Evolutionary conservation across 1,140 invertebrate genomes (phyloP).

Genomic region (Aphelinus certus): DNA sequence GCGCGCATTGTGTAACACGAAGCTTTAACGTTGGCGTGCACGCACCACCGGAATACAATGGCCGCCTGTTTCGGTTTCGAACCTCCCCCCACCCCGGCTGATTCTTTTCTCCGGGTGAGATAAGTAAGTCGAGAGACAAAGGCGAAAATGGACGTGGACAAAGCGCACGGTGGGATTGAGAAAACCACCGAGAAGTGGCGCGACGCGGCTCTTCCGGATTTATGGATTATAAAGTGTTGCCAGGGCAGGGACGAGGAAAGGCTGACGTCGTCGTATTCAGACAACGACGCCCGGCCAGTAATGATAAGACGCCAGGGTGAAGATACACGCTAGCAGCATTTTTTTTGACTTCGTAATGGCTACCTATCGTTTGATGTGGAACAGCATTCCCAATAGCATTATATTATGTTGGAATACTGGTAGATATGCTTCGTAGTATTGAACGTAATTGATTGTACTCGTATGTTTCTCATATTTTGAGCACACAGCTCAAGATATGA

Average conservation of each 20-base stretch:
- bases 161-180: slow-evolving; percentile 46
- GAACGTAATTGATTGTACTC: too few species aligned
- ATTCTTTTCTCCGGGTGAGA: slow-evolving; percentile 20
- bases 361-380: too few species aligned
- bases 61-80: not conserved
- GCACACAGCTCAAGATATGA: too few species aligned
- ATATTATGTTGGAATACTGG: too few species aligned
- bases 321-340: too few species aligned
- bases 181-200: slow-evolving; percentile 41
- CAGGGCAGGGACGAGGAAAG: slow-evolving; percentile 48
- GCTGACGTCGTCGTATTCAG: slow-evolving; percentile 57
- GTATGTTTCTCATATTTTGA: too few species aligned
- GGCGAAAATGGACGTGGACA: slow-evolving; percentile 55
- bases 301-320: too few species aligned
- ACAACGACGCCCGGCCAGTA: slow-evolving; percentile 49
- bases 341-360: too few species aligned
- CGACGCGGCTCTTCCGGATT: slow-evolving; percentile 59
- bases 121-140: slow-evolving; percentile 55
- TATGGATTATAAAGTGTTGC: slow-evolving; percentile 59
- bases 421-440: too few species aligned
- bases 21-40: slow-evolving; percentile 1
- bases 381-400: too few species aligned
- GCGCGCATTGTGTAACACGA: slow-evolving; percentile 3
- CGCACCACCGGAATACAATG: not conserved
- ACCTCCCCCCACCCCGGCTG: not conserved